A percentile compares a stretch with the other conserved stretches of the same genome.
Evolutionary conservation across 1,140 invertebrate species (phyloP).

Genomic region (Sarcophaga bullata): DNA sequence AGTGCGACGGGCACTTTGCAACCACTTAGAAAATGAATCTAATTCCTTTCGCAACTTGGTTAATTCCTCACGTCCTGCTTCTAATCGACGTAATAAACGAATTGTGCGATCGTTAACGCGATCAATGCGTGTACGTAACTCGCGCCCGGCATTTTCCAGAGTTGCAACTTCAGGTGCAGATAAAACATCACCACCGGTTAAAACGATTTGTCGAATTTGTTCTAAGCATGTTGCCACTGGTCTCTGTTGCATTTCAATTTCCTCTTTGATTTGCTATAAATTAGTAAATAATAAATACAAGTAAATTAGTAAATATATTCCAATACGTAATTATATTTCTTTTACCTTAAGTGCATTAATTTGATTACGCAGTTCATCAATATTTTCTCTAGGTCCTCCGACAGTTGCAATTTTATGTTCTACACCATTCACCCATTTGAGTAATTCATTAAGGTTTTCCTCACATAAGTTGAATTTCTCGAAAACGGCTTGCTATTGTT

Average conservation of each 20-base stretch:
- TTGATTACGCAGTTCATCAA: constrained; percentile 88
- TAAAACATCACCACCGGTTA: constrained; percentile 88
- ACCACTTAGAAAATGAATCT: constrained; percentile 84
- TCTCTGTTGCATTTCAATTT: constrained; percentile 86
- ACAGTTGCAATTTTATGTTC: constrained; percentile 89
- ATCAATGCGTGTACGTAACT: constrained; percentile 86
- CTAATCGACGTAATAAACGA: constrained; percentile 78
- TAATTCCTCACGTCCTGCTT: constrained; percentile 86
- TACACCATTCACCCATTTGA: constrained; percentile 88
- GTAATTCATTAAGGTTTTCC: constrained; percentile 82
- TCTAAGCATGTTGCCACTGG: constrained; percentile 88
- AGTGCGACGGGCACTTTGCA: constrained; percentile 80
- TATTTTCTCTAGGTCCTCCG: constrained; percentile 87
- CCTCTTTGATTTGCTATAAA: constrained; percentile 86
- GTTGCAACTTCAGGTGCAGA: constrained; percentile 87
- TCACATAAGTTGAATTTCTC: constrained; percentile 93
- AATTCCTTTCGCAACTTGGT: constrained; percentile 82
- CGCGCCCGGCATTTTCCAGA: constrained; percentile 84
- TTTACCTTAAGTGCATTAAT: constrained; percentile 86
- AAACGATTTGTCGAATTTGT: constrained; percentile 89
- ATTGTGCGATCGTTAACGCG: constrained; percentile 82
- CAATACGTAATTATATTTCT: neutral
- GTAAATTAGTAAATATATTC: constrained; percentile 39
- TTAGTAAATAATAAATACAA: neutral
- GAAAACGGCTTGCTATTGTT: constrained; percentile 86